Percentiles rank a stretch among this genome's conserved stretches.
phyloP scores from a whole-genome alignment of 2,113 vertebrate species.

The Neolamprologus caudopunctatus region DNA sequence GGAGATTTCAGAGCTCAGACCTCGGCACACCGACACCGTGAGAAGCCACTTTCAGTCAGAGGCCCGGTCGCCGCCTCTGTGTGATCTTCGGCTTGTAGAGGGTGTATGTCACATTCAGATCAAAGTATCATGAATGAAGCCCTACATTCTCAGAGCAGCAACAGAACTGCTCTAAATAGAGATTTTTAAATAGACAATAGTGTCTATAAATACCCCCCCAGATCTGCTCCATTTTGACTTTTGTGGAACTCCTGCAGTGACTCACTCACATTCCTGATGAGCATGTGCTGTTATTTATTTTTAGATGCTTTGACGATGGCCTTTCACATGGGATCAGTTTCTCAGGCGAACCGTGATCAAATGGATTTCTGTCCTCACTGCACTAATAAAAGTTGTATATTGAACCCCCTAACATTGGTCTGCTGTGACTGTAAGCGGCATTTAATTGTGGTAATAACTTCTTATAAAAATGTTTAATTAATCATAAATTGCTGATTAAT shows the following conservation, averaged over 20 bases:
- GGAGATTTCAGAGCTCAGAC: not conserved
- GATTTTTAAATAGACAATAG: constrained; percentile 48
- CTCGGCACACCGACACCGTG: not conserved
- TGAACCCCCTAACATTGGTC: not conserved
- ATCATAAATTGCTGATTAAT: not conserved
- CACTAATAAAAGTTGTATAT: not conserved
- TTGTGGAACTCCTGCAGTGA: constrained; percentile 39
- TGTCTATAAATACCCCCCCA: constrained; percentile 55
- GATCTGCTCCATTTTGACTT: constrained; percentile 53
- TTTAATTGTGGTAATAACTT: not conserved
- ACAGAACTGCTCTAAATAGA: constrained; percentile 50
- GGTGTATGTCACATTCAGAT: constrained; percentile 10
- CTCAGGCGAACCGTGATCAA: not conserved
- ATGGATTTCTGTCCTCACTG: not conserved
- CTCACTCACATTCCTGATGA: constrained; percentile 37
- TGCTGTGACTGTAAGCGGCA: not conserved
- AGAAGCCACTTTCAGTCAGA: not conserved
- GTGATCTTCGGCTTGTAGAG: not conserved
- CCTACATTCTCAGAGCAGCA: constrained; percentile 21
- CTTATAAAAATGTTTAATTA: not conserved
- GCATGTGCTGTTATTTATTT: constrained; percentile 53
- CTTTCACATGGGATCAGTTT: constrained; percentile 43
- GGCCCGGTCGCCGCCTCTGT: not conserved
- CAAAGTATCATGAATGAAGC: constrained; percentile 24
- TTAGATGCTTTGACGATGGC: constrained; percentile 50